Evolutionary conservation across 2,888 invertebrate species (phyloP).

Genomic region (Dasypolia templi): DNA sequence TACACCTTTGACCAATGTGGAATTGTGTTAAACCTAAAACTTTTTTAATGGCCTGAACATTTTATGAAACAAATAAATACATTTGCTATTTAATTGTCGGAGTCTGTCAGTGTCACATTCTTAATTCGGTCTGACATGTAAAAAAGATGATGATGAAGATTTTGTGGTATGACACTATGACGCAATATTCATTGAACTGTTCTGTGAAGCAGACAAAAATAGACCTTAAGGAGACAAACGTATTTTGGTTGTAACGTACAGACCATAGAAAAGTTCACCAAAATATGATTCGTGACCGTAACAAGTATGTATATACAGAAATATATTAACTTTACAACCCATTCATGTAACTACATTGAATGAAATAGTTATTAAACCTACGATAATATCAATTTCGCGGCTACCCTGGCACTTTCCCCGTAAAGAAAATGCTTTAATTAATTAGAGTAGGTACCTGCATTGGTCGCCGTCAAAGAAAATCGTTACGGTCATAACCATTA

Average conservation of each 20-base stretch:
- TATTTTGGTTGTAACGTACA: background rate
- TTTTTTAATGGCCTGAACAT: background rate
- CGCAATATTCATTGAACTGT: background rate
- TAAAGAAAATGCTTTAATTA: slow-evolving; percentile 40
- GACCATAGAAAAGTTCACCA: too few species aligned
- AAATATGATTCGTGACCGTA: too few species aligned
- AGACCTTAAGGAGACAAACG: background rate
- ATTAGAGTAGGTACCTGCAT: slow-evolving; percentile 53
- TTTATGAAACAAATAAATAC: background rate
- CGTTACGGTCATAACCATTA: slow-evolving; percentile 71
- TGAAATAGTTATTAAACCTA: too few species aligned
- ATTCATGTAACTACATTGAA: too few species aligned
- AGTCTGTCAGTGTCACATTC: background rate
- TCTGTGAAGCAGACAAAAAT: background rate
- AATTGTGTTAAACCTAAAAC: background rate
- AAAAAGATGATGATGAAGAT: background rate
- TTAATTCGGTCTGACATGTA: background rate
- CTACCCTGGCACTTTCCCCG: too few species aligned
- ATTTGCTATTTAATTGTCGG: background rate
- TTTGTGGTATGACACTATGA: background rate
- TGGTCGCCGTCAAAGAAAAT: slow-evolving; percentile 63
- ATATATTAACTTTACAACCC: too few species aligned
- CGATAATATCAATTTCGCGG: too few species aligned
- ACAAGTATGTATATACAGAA: too few species aligned
- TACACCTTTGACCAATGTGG: background rate